Percentiles rank a stretch among this genome's conserved stretches.
Conservation (phyloP, 2,888 invertebrate genomes). For the Magallana nippona region DNA sequence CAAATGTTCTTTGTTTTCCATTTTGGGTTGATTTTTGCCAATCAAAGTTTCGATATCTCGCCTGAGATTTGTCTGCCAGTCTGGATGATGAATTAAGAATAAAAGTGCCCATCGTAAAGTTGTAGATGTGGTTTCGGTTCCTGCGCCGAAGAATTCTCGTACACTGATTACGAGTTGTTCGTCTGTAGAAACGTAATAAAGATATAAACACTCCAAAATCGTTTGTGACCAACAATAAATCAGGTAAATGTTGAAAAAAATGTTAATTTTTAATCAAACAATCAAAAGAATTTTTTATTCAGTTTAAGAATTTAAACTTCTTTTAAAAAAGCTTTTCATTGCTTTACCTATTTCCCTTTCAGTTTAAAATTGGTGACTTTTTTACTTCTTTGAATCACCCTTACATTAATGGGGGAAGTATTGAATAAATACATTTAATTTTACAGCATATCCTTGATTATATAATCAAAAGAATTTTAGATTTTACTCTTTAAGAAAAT, state of each 20-base stretch:
- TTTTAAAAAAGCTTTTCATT: too few species aligned
- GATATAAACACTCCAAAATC: neutral
- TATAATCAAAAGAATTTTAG: too few species aligned
- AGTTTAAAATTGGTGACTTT: too few species aligned
- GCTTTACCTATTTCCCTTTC: too few species aligned
- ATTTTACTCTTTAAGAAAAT: too few species aligned
- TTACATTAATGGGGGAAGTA: too few species aligned
- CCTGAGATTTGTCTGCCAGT: slow-evolving; percentile 78
- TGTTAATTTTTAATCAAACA: too few species aligned
- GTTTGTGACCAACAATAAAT: neutral
- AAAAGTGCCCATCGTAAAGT: slow-evolving; percentile 92
- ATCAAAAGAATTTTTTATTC: too few species aligned
- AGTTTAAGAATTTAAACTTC: too few species aligned
- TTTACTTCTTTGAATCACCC: too few species aligned
- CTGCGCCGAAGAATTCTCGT: slow-evolving; percentile 63
- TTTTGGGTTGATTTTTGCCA: slow-evolving; percentile 63
- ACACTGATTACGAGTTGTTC: slow-evolving; percentile 51
- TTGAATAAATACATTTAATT: too few species aligned
- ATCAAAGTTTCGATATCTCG: slow-evolving; percentile 72
- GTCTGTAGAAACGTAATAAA: slow-evolving; percentile 41
- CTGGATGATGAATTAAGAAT: slow-evolving; percentile 88
- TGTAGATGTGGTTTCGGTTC: slow-evolving; percentile 87
- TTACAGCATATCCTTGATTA: too few species aligned
- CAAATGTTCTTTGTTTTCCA: slow-evolving; percentile 57
- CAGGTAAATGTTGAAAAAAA: neutral